phyloP scores from a whole-genome alignment of 2,113 vertebrate species.

The Eupsittula cactorum region DNA sequence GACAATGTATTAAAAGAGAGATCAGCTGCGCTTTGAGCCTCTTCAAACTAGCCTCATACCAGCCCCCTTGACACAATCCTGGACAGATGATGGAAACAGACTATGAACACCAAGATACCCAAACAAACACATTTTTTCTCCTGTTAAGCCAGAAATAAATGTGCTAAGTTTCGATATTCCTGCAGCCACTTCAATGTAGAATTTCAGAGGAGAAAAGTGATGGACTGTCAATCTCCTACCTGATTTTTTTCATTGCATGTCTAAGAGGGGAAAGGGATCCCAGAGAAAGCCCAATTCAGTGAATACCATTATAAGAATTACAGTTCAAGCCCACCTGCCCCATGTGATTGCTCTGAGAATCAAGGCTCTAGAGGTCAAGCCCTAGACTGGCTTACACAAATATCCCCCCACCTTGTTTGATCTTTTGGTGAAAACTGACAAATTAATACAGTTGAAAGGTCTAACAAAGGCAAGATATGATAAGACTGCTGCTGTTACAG shows the following conservation, averaged over 20 bases:
- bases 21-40: not conserved
- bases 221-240: not conserved
- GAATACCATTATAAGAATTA: not conserved
- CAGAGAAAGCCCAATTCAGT: not conserved
- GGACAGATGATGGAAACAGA: constrained; percentile 24
- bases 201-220: not conserved
- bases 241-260: not conserved
- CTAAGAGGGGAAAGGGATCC: not conserved
- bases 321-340: not conserved
- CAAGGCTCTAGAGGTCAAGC: not conserved
- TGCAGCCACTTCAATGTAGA: not conserved
- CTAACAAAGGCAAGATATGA: not conserved
- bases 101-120: not conserved
- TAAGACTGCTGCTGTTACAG: not conserved
- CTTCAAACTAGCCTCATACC: constrained; percentile 27
- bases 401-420: not conserved
- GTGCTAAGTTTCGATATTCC: not conserved
- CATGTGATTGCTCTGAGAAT: not conserved
- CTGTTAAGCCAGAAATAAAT: constrained; percentile 9
- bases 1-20: constrained; percentile 15
- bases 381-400: not conserved
- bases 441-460: not conserved
- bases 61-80: constrained; percentile 7
- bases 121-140: constrained; percentile 9
- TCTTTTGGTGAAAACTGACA: not conserved